A percentile compares a stretch with the other conserved stretches of the same genome.
phyloP scores from a whole-genome alignment of 2,888 invertebrate species.

The Lasioglossum vierecki region DNA sequence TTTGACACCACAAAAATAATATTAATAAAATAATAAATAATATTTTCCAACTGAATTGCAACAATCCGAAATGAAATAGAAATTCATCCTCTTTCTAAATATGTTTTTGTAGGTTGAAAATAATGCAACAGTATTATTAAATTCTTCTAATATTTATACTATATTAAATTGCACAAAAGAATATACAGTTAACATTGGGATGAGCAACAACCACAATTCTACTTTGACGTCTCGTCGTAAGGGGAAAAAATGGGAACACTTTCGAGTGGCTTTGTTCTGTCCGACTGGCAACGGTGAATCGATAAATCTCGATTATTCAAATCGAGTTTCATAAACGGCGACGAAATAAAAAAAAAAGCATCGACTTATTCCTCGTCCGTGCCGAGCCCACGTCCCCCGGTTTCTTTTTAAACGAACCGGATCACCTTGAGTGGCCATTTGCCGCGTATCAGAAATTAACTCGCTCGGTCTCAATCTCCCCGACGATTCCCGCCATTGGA shows the following conservation, averaged over 20 bases:
- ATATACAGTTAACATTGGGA: no score
- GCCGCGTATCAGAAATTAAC: slow-evolving; percentile 19
- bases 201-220: no score
- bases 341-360: background rate
- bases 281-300: background rate
- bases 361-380: background rate
- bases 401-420: slow-evolving; percentile 18
- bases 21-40: no score
- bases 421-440: slow-evolving; percentile 25
- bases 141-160: no score
- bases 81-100: no score
- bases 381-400: background rate
- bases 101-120: no score
- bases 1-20: no score
- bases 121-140: no score
- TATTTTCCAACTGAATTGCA: no score
- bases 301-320: background rate
- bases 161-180: no score
- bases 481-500: background rate
- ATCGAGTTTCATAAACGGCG: background rate
- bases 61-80: no score
- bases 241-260: background rate
- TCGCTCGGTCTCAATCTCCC: background rate
- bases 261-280: background rate
- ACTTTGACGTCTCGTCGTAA: background rate